These are phyloP conservation scores for Macheiramphus alcinus DNA, from an alignment of 2,113 vertebrate genomes.

Conservation along the genomic window DNA sequence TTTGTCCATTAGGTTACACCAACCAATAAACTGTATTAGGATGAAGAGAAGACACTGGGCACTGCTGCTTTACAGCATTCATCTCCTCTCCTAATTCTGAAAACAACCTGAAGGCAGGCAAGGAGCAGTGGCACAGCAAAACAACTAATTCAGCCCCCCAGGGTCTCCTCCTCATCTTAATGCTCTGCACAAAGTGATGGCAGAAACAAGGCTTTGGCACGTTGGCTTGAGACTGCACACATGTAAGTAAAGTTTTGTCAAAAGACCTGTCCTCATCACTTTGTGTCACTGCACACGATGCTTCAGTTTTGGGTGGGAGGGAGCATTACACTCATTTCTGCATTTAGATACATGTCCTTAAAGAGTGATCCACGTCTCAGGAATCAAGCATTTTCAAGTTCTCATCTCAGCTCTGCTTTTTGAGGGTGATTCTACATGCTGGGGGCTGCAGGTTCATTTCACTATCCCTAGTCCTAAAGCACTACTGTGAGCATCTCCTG, in stretches of 20 bases:
- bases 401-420: background rate
- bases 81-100: background rate
- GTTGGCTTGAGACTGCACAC: background rate
- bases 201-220: background rate
- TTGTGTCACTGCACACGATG: background rate
- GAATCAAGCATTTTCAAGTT: background rate
- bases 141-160: background rate
- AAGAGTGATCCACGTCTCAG: background rate
- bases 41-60: background rate
- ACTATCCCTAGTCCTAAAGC: background rate
- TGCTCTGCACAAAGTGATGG: background rate
- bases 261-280: background rate
- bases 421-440: background rate
- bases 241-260: background rate
- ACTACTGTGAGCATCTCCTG: background rate
- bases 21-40: background rate
- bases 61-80: background rate
- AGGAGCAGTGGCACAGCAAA: background rate
- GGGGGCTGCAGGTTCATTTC: background rate
- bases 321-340: background rate
- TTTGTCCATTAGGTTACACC: background rate
- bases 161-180: background rate
- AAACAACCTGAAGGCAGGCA: background rate
- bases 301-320: background rate
- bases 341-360: background rate